These are phyloP conservation scores for Arbacia lixula DNA, from an alignment of 53 echinoderm and acorn worm genomes.

Conservation along the genomic window DNA sequence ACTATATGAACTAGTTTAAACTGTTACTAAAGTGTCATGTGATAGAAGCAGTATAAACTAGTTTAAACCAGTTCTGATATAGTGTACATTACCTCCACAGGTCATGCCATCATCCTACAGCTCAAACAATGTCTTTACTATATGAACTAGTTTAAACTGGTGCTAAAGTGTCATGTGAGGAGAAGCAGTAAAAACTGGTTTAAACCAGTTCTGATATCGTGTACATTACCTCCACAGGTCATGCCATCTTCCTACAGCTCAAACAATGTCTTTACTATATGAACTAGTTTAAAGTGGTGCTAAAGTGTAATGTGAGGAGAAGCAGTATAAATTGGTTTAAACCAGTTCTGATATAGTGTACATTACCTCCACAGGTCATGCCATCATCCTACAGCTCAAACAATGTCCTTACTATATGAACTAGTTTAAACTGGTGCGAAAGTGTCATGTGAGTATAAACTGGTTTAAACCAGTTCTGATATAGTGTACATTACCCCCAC, in stretches of 20 bases:
- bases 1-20: constrained; percentile 10
- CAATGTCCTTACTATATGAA: no score
- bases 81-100: constrained; percentile 62
- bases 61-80: no score
- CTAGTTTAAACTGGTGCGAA: no score
- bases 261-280: constrained; percentile 42
- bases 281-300: no score
- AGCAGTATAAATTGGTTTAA: neutral
- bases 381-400: neutral
- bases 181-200: neutral
- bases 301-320: no score
- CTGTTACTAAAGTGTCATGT: no score
- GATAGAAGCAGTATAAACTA: no score
- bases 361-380: neutral
- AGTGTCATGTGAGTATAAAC: no score
- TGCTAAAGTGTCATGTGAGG: neutral
- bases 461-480: no score
- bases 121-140: constrained; percentile 60
- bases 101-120: constrained; percentile 63
- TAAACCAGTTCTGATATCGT: no score
- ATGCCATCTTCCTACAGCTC: constrained; percentile 53
- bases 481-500: constrained; percentile 62
- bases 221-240: constrained; percentile 85
- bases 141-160: no score
- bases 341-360: neutral